Conservation (phyloP, 2,797 vertebrate species). For the Lateolabrax maculatus region DNA sequence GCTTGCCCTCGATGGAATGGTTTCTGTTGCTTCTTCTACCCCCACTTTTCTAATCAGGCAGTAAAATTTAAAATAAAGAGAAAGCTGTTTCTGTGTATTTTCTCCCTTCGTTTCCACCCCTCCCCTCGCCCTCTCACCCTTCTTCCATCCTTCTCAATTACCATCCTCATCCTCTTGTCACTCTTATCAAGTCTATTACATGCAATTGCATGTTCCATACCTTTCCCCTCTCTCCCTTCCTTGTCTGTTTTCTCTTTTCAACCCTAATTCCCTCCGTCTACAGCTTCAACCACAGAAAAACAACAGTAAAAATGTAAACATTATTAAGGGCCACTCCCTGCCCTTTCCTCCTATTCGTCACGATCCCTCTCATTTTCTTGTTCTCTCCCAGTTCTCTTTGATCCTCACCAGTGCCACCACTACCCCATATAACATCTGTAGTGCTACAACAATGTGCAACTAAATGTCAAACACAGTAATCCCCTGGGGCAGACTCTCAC, state of each 20-base stretch:
- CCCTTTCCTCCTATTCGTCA: background rate
- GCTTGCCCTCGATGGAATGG: background rate
- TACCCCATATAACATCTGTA: slow-evolving; percentile 13
- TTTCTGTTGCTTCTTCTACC: slow-evolving; percentile 13
- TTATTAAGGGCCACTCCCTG: background rate
- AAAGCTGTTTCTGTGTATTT: slow-evolving; percentile 17
- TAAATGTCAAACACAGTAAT: slow-evolving; percentile 41
- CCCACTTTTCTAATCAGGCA: background rate
- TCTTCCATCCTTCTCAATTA: slow-evolving; percentile 41
- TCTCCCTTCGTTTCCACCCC: background rate
- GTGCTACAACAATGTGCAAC: slow-evolving; percentile 15
- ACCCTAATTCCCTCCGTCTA: slow-evolving; percentile 18
- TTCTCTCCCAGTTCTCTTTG: background rate
- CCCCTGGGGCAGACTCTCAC: slow-evolving; percentile 15
- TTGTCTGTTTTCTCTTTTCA: slow-evolving; percentile 33
- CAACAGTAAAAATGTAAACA: slow-evolving; percentile 5
- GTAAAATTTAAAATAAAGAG: background rate
- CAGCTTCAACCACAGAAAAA: slow-evolving; percentile 17
- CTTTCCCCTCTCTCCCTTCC: slow-evolving; percentile 4
- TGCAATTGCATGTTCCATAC: slow-evolving; percentile 50
- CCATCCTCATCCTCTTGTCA: slow-evolving; percentile 47
- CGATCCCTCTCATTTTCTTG: slow-evolving; percentile 8
- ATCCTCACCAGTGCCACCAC: background rate
- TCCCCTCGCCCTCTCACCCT: slow-evolving; percentile 10
- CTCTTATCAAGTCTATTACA: slow-evolving; percentile 60